Evolutionary conservation across 2,113 vertebrate species (phyloP).

Genomic region (Dipodomys spectabilis): DNA sequence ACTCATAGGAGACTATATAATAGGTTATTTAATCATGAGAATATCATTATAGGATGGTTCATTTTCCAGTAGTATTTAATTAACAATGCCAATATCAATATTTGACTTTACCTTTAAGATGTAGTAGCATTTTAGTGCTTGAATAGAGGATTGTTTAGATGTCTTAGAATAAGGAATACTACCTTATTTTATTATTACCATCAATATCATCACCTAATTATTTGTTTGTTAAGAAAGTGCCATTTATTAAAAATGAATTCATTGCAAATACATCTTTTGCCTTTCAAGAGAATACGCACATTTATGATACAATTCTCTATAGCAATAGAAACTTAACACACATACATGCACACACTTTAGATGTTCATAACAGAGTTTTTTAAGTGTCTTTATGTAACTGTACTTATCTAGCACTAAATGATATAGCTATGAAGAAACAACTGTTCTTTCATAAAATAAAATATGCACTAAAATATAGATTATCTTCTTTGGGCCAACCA

Average conservation of each 20-base stretch:
- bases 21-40: background rate
- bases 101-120: background rate
- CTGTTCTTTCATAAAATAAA: background rate
- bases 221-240: background rate
- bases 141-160: background rate
- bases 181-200: background rate
- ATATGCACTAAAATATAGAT: background rate
- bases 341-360: fast-evolving
- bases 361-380: background rate
- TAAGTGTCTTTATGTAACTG: background rate
- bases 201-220: background rate
- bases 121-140: background rate
- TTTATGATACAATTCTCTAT: background rate
- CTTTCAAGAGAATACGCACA: background rate
- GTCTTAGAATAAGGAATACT: background rate
- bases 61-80: background rate
- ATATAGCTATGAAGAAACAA: background rate
- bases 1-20: background rate
- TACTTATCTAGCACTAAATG: background rate
- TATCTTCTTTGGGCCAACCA: background rate
- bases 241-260: background rate
- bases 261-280: background rate
- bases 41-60: background rate
- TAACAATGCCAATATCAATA: background rate
- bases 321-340: background rate